Evolutionary conservation across 2,113 vertebrate genomes (phyloP).

Genomic region (Murina feae): DNA sequence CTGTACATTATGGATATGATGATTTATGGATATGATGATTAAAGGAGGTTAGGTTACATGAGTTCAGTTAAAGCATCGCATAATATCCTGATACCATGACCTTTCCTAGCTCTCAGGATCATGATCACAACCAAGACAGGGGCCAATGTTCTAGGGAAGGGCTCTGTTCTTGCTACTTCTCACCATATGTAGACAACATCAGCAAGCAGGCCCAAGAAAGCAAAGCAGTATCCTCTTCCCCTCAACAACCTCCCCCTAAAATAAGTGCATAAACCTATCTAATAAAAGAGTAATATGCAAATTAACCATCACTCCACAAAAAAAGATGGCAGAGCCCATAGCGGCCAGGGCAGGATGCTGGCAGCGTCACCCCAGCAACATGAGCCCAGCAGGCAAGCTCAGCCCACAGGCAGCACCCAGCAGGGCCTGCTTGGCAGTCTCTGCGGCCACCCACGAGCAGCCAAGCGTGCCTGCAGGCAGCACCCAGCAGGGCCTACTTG

Average conservation of each 20-base stretch:
- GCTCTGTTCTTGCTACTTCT: not conserved
- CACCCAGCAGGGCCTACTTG: no score
- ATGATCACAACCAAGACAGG: not conserved
- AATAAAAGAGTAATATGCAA: no score
- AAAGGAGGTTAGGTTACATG: not conserved
- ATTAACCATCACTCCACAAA: no score
- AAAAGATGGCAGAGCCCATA: no score
- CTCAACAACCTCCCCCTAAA: not conserved
- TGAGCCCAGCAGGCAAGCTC: no score
- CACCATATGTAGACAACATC: not conserved
- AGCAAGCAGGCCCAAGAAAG: not conserved
- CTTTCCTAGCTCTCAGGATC: not conserved
- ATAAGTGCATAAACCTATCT: not conserved
- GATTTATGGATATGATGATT: not conserved
- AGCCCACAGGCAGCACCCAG: no score
- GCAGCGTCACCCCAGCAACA: no score
- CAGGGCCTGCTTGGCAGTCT: no score
- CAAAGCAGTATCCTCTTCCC: rapidly evolving
- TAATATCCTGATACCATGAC: not conserved
- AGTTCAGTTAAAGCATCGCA: not conserved
- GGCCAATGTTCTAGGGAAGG: no score
- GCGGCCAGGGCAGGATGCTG: no score
- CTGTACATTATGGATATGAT: not conserved
- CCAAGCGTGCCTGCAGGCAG: no score
- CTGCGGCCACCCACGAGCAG: no score